Base-by-base conservation (phyloP, 2,113 vertebrate genomes). In the Brachyhypopomus gauderio region DNA sequence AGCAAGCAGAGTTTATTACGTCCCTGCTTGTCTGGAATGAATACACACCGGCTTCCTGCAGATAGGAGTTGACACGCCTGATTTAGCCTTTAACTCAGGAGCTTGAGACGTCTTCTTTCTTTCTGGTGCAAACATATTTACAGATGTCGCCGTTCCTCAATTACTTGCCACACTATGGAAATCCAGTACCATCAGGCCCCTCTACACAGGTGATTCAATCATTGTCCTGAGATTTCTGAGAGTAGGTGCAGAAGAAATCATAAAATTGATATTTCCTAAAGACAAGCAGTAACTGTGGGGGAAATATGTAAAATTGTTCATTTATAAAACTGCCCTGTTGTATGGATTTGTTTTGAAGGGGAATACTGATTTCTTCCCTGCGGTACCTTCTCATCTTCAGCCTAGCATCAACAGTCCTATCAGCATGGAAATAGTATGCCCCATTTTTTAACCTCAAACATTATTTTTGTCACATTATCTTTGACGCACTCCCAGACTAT, bases 381-480 rank as follows among this genome's bases (percentile, higher is more conserved):
- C 67, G 48, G 78, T 52, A 30, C 89, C 62, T 38, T n/a, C 80
- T n/a, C 83, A 88, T 16, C 79, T 83, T 72, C 89, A 86, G 9
- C 73, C 84, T 70, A 90, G 62, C 63, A 0, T 88, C 34, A 79
- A 85, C 20, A 86, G 87, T 2, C 91, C 86, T 59, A 85, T 93
- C 87, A 94, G 93, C 60, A 86, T 93, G 86, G 93, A 93, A 76
- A 84, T 92, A 1, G 93, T 93, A 91, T 0, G 90, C 85, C 5
- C 73, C 4, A 38, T 8, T 85, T 58, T 45, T 17, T 19, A 22
- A 59, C 3, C 52, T 77, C 60, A 9, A 75, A 19, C 14, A 48
- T 60, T 36, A 25, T 60, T 8, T 72, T 38, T 25, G 20, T 52
- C 30, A 56, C 36, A 41, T n/a, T 67, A 3, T 6, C 16, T 36